phyloP scores from a whole-genome alignment of 2,113 vertebrate genomes.

The Macroglossus sobrinus region DNA sequence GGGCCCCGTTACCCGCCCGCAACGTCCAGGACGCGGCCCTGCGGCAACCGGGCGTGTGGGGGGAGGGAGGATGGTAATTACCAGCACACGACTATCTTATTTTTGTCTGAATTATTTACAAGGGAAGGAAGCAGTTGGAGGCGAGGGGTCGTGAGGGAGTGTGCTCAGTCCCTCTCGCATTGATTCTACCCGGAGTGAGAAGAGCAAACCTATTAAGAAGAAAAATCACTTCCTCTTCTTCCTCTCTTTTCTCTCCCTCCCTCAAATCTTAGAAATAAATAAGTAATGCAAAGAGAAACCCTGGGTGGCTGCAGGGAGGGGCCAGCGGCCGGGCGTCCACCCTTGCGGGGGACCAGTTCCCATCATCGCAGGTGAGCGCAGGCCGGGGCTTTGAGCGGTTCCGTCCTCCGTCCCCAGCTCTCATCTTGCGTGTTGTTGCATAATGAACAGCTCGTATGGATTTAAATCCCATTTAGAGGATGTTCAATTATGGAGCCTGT shows the following conservation, averaged over 20 bases:
- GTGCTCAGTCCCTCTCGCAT: constrained; percentile 50
- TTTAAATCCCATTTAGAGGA: constrained; percentile 33
- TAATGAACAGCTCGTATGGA: background rate
- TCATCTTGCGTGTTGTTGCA: background rate
- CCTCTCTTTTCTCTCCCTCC: background rate
- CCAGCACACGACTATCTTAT: constrained; percentile 63
- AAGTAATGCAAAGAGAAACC: constrained; percentile 9
- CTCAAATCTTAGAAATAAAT: constrained; percentile 33
- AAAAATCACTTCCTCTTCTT: constrained; percentile 70
- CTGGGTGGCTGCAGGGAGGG: background rate
- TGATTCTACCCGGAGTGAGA: constrained; percentile 58
- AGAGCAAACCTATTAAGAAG: constrained; percentile 68
- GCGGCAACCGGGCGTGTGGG: background rate
- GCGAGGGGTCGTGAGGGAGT: constrained; percentile 11
- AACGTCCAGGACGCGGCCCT: background rate
- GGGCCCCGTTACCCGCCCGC: accelerated
- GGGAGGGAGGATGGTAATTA: constrained; percentile 47
- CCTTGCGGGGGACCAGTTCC: accelerated
- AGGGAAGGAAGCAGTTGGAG: constrained; percentile 63
- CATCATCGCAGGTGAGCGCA: accelerated
- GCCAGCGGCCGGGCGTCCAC: accelerated
- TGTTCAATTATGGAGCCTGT: background rate
- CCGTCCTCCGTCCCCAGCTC: accelerated
- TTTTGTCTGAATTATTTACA: constrained; percentile 71
- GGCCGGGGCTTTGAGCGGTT: background rate